phyloP scores from a whole-genome alignment of 2,113 vertebrate species.

The Oryctolagus cuniculus region DNA sequence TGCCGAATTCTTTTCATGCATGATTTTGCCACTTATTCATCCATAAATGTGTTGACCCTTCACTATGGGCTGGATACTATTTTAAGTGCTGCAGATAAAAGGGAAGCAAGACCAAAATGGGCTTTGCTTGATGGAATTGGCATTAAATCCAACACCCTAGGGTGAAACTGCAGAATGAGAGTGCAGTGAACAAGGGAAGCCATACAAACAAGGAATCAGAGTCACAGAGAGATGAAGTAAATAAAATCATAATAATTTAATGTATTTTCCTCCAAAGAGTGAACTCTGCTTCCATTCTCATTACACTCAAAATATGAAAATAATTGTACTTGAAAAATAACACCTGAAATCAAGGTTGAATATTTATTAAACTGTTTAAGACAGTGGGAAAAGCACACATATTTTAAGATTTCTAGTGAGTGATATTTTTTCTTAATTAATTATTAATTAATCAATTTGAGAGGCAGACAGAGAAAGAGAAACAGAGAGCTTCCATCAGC shows the following conservation, averaged over 20 bases:
- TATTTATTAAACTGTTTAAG: neutral
- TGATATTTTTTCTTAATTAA: neutral
- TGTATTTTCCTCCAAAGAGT: neutral
- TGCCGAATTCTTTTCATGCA: neutral
- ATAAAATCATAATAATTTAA: neutral
- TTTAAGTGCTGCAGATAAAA: neutral
- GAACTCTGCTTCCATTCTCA: neutral
- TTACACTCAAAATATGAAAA: neutral
- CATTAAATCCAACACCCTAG: neutral
- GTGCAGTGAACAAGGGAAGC: neutral
- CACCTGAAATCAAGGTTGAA: neutral
- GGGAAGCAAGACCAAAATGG: neutral
- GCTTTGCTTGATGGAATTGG: neutral
- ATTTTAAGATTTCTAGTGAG: slow-evolving; percentile 1
- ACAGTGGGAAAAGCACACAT: neutral
- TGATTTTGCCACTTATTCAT: neutral
- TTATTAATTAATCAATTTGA: too few relatives aligned
- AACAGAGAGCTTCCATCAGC: too few relatives aligned
- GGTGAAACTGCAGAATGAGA: neutral
- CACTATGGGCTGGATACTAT: neutral
- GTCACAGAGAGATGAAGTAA: neutral
- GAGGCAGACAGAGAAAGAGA: too few relatives aligned
- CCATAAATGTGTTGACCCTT: neutral
- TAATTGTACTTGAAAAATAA: neutral
- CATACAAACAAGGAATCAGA: neutral